Conservation (phyloP, 1,140 invertebrate species). For the Penaeus indicus region DNA sequence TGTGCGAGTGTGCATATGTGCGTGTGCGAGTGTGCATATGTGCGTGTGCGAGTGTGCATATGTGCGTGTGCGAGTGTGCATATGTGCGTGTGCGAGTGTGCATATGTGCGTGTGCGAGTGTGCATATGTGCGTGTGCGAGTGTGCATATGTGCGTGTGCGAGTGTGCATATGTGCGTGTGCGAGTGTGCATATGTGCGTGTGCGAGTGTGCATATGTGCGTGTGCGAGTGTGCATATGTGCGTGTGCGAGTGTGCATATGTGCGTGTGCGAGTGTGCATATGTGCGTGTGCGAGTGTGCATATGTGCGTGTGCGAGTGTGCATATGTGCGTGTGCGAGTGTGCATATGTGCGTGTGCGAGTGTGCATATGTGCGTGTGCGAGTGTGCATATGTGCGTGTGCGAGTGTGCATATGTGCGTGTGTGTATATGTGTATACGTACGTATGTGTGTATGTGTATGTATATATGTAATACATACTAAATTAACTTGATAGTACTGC, state of each 20-base stretch:
- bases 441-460: too few species aligned
- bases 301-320: background rate
- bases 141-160: background rate
- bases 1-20: background rate
- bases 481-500: too few species aligned
- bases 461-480: too few species aligned
- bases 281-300: too few species aligned
- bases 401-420: background rate
- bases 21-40: too few species aligned
- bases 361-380: background rate
- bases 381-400: background rate
- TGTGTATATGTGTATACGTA: background rate
- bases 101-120: too few species aligned
- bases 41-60: too few species aligned
- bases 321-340: background rate
- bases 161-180: constrained; percentile 4
- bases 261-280: too few species aligned
- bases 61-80: too few species aligned
- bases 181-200: background rate
- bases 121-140: background rate
- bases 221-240: background rate
- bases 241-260: too few species aligned
- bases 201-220: background rate
- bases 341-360: background rate
- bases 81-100: too few species aligned